Evolutionary conservation across 2,113 vertebrate genomes (phyloP), one percentile per base, ranked within the genome.

Genomic region (Plestiodon gilberti): DNA sequence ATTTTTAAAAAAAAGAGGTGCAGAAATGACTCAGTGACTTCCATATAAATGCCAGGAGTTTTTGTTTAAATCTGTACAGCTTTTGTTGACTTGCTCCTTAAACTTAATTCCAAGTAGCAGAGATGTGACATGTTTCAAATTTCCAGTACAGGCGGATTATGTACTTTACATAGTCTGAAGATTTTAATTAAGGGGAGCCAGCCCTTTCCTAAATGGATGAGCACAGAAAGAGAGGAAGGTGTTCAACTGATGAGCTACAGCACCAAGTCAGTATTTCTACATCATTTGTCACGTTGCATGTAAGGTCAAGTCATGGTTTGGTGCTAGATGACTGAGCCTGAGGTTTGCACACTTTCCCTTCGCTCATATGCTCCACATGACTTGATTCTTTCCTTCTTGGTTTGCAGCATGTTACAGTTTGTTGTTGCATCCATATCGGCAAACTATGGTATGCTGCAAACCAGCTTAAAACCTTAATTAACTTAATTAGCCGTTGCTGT

Each of bases 91-190:
- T 65, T 23, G 38, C 57, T 55, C 1, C 28, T 35, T 43, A 67
- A 14, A 71, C 18, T 62, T 0, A 35, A 1, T 59, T 65, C 20
- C 6, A 82, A 62, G n/a, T 73, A 59, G 1, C 62, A 20, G 0
- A 1, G n/a, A 48, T 65, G 2, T 40, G 57, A 23, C 1, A 5
- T 73, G 33, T 18, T 64, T 33, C 55, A 28, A 89, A 17, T 0
- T 82, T 11, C 3, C 65, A 82, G 8, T 43, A 6, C 17, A 77
- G 18, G 76, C 52, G 55, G 73, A 84, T 3, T 78, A 64, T 48
- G n/a, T 17, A 15, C n/a, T 62, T 43, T 28, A 30, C 33, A 52
- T 13, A 84, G 18, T 74, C 25, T 74, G 17, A n/a, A 23, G 33
- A 30, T 14, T 30, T 62, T 17, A 57, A 57, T 57, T 35, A 43